Conservation (phyloP, 1,140 invertebrate species). For the Apis mellifera region Amel_HAv3.1 CM009936.2:6476501-6477000, state of each 20-base stretch:
- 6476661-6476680: slow-evolving; percentile 21
- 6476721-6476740: slow-evolving; percentile 7
- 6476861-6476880: slow-evolving; percentile 56
- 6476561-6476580: slow-evolving; percentile 13
- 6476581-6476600: slow-evolving; percentile 45
- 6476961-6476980: slow-evolving; percentile 93
- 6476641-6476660: slow-evolving; percentile 52
- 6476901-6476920: slow-evolving; percentile 89
- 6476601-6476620: slow-evolving; percentile 31
- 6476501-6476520: not conserved
- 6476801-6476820: slow-evolving; percentile 46
- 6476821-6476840: slow-evolving; percentile 37
- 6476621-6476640: slow-evolving; percentile 46
- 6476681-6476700: slow-evolving; percentile 7
- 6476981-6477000: slow-evolving; percentile 90
- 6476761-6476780: slow-evolving; percentile 39
- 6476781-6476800: slow-evolving; percentile 59
- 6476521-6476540: not conserved
- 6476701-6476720: slow-evolving; percentile 16
- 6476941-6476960: slow-evolving; percentile 95
- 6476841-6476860: slow-evolving; percentile 47
- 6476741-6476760: not conserved
- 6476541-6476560: slow-evolving; percentile 25
- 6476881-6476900: slow-evolving; percentile 43
- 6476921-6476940: slow-evolving; percentile 95